Base-by-base conservation (phyloP, 2,888 invertebrate species). In the Folsomia candida region DNA sequence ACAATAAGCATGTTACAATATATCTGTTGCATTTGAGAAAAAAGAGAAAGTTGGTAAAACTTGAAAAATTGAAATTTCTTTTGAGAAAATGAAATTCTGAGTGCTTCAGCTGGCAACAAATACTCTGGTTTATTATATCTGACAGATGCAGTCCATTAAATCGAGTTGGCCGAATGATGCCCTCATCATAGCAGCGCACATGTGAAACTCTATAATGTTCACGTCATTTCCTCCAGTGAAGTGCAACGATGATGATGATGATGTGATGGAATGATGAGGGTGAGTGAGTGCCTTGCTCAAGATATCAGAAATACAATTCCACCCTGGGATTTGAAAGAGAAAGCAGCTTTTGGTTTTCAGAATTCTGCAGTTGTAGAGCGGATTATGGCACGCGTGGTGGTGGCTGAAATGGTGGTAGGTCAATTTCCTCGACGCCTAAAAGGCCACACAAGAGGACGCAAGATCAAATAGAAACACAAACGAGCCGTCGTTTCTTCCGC, bases 341-440 rank as follows among this genome's bases (percentile, higher is more conserved):
- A 37, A 37, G 37, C 22, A 20, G 54, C 54, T 6, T 22, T 47
- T n/a, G 54, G 54, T 54, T 54, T 54, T 54, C 20, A 54, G 54
- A 54, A n/a, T 47, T 47, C 18, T 47, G 47, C 9, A 47, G 47
- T 18, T 47, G 9, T 9, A 11, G 20, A 54, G 22, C 6, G 54
- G 54, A 54, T 54, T 54, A 54, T 54, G 54, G 47, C 18, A 4
- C 6, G 18, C n/a, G 54, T 54, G 54, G 54, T 18, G 18, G 54
- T 54, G 18, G 54, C 20, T 6, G 54, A 4, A 14, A 20, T 54
- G 54, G 25, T 37, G 62, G 63, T 64, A 64, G 63, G 63, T 64
- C 51, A 64, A 47, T 62, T 28, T 62, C 62, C 62, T 26, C 28
- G 62, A 62, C 62, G 62, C 29, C 62, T 51, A 54, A 54, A 6